phyloP scores from a whole-genome alignment of 2,888 invertebrate species.

The Andrena fulva region DNA sequence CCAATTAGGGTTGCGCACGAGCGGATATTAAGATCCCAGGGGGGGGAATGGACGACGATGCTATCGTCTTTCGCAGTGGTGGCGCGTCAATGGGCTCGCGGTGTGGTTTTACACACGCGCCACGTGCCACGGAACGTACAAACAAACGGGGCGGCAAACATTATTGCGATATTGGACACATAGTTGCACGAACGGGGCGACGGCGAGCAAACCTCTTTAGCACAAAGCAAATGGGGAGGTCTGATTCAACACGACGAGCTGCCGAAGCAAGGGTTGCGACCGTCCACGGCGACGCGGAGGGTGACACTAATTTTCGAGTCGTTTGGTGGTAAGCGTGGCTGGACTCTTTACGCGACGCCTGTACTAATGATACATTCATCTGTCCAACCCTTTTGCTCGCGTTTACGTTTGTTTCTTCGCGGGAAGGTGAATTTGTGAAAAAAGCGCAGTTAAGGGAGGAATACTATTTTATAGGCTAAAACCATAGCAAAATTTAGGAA shows the following conservation, averaged over 20 bases:
- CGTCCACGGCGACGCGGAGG: neutral
- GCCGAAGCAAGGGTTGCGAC: neutral
- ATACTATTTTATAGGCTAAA: neutral
- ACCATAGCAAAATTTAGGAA: neutral
- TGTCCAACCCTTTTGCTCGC: neutral
- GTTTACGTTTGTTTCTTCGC: too few relatives aligned
- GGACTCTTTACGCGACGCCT: neutral
- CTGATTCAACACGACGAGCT: constrained; percentile 33
- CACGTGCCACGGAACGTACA: constrained; percentile 30
- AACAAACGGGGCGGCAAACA: constrained; percentile 47
- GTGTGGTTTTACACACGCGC: constrained; percentile 47
- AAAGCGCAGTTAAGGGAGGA: too few relatives aligned
- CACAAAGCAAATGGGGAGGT: constrained; percentile 53
- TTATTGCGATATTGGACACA: constrained; percentile 58
- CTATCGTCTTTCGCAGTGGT: constrained; percentile 33
- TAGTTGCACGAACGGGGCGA: constrained; percentile 19
- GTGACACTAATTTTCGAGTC: neutral
- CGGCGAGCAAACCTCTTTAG: constrained; percentile 49
- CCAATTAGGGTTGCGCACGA: constrained; percentile 69
- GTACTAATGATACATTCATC: neutral
- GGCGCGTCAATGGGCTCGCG: constrained; percentile 15
- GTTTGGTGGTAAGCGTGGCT: neutral
- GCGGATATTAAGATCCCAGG: constrained; percentile 73
- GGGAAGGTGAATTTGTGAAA: too few relatives aligned
- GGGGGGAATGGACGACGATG: constrained; percentile 38